Evolutionary conservation across 1,140 invertebrate species (phyloP).

Genomic region (Hylaeus volcanicus): DNA sequence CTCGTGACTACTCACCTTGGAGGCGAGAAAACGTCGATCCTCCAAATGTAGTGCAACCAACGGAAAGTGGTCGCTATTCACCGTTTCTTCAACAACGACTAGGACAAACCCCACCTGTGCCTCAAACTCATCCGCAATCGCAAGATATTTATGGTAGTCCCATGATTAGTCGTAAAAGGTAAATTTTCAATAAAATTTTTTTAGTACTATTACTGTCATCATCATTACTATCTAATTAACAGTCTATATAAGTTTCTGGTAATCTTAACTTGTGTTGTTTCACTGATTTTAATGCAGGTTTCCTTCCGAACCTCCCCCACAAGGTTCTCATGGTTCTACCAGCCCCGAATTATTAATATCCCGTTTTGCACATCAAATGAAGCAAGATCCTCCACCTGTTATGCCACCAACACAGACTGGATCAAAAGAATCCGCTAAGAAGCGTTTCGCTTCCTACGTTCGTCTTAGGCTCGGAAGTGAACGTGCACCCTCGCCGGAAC

Average conservation of each 20-base stretch:
- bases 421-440: slow-evolving; percentile 79
- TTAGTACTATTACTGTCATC: too few relatives aligned
- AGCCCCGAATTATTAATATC: slow-evolving; percentile 77
- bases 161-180: slow-evolving; percentile 79
- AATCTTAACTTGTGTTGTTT: neutral
- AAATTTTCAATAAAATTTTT: slow-evolving; percentile 19
- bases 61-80: slow-evolving; percentile 71
- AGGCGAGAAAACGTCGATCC: slow-evolving; percentile 79
- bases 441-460: slow-evolving; percentile 89
- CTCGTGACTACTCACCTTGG: slow-evolving; percentile 79
- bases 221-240: too few relatives aligned
- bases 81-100: slow-evolving; percentile 73
- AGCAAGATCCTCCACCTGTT: slow-evolving; percentile 70
- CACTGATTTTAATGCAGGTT: slow-evolving; percentile 62
- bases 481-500: slow-evolving; percentile 83
- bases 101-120: slow-evolving; percentile 60
- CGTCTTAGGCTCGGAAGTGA: slow-evolving; percentile 82
- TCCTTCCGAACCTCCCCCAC: slow-evolving; percentile 77
- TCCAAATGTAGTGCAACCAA: slow-evolving; percentile 74
- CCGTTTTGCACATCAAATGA: slow-evolving; percentile 75
- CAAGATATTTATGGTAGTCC: slow-evolving; percentile 78
- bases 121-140: slow-evolving; percentile 69
- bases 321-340: slow-evolving; percentile 71
- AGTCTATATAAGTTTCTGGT: neutral
- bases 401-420: slow-evolving; percentile 62